phyloP scores from a whole-genome alignment of 1,140 invertebrate genomes.

The Argopecten irradians region DNA sequence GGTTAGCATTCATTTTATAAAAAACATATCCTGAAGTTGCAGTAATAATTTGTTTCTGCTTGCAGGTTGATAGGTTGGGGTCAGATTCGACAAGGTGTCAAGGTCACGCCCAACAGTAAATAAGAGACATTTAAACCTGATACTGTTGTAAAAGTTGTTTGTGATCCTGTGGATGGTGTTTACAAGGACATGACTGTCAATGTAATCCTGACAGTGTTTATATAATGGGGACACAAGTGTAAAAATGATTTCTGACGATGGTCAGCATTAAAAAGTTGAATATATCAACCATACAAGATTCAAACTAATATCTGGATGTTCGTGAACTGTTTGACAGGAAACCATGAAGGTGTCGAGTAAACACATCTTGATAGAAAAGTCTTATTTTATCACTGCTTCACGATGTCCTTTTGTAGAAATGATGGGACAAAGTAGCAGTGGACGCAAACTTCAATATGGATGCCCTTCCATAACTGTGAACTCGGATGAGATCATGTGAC shows the following conservation, averaged over 20 bases:
- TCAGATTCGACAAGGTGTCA: conserved; percentile 70
- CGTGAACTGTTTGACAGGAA: not conserved
- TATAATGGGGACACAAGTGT: not conserved
- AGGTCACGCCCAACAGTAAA: conserved; percentile 64
- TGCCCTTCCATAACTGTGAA: not conserved
- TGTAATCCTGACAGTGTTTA: not conserved
- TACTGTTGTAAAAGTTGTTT: no score
- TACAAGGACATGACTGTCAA: not conserved
- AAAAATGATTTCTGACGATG: not conserved
- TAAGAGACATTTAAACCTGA: conserved; percentile 4
- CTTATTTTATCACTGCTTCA: not conserved
- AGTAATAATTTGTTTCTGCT: conserved; percentile 28
- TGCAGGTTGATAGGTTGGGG: conserved; percentile 74
- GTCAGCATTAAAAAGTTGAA: not conserved
- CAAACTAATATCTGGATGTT: not conserved
- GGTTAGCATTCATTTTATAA: no score
- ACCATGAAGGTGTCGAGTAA: not conserved
- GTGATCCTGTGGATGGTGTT: no score
- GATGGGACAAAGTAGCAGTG: not conserved
- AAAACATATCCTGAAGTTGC: no score
- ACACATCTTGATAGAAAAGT: not conserved
- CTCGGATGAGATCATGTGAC: not conserved
- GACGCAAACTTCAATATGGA: not conserved
- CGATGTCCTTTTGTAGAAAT: not conserved
- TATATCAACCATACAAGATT: not conserved